These are phyloP conservation scores for Polypterus bichir DNA, from an alignment of 2,113 vertebrate genomes.

Conservation along the genomic window DNA sequence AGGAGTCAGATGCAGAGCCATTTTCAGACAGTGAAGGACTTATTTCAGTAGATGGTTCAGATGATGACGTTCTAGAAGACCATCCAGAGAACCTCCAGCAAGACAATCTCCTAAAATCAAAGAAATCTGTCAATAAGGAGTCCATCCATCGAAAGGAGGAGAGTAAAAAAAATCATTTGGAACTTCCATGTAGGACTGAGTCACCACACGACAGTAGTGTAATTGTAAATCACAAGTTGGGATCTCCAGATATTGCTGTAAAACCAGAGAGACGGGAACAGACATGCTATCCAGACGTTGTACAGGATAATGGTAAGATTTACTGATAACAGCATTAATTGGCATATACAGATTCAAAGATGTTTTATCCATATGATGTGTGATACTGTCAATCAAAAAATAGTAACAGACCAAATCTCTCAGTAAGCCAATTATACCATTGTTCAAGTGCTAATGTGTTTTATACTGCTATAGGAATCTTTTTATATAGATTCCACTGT, in stretches of 20 bases:
- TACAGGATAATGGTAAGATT: slow-evolving; percentile 66
- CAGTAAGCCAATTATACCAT: too few relatives aligned
- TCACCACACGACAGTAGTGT: slow-evolving; percentile 23
- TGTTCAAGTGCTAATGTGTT: too few relatives aligned
- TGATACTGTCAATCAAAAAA: too few relatives aligned
- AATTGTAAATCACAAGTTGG: slow-evolving; percentile 52
- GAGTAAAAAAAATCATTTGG: slow-evolving; percentile 70
- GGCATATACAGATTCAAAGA: too few relatives aligned
- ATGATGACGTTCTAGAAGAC: slow-evolving; percentile 60
- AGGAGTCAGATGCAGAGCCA: slow-evolving; percentile 88
- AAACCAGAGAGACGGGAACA: slow-evolving; percentile 34
- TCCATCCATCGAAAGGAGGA: slow-evolving; percentile 84
- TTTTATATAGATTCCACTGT: too few relatives aligned
- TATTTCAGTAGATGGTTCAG: slow-evolving; percentile 88
- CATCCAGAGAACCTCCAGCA: slow-evolving; percentile 35
- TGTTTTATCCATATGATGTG: too few relatives aligned
- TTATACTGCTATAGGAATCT: too few relatives aligned
- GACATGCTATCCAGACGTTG: slow-evolving; percentile 41
- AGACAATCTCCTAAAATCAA: slow-evolving; percentile 56
- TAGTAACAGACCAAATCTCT: too few relatives aligned
- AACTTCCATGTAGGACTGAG: slow-evolving; percentile 54
- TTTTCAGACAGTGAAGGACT: slow-evolving; percentile 94
- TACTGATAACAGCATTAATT: too few relatives aligned
- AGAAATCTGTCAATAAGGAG: slow-evolving; percentile 85
- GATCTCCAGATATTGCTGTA: slow-evolving; percentile 5